These are phyloP conservation scores for Yoshiicerus persimilis DNA, from an alignment of 1,140 invertebrate genomes.

Conservation along the genomic window DNA sequence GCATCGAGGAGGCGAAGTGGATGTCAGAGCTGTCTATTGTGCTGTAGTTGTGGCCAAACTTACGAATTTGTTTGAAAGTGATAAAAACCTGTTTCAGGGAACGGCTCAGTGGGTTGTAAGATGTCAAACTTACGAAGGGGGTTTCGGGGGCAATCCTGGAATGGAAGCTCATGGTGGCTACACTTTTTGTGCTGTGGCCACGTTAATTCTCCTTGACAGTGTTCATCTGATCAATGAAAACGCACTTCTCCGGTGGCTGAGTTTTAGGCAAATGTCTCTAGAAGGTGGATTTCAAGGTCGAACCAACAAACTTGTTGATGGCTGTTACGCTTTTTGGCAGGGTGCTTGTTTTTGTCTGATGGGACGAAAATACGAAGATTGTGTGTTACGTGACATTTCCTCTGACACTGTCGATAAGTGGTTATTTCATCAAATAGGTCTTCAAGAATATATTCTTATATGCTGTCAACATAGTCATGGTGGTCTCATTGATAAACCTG, in stretches of 20 bases:
- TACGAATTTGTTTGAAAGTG: conserved; percentile 72
- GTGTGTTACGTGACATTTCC: not conserved
- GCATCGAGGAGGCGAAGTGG: conserved; percentile 91
- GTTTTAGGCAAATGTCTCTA: conserved; percentile 83
- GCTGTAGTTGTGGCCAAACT: conserved; percentile 84
- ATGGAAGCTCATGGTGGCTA: conserved; percentile 99
- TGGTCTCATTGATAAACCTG: conserved; percentile 95
- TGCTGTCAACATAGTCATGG: conserved; percentile 88
- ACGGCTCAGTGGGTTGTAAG: conserved; percentile 87
- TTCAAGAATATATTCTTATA: conserved; percentile 92
- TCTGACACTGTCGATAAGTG: conserved; percentile 54
- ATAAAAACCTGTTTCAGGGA: conserved; percentile 71
- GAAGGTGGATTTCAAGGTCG: conserved; percentile 93
- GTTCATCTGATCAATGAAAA: conserved; percentile 77
- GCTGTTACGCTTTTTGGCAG: conserved; percentile 99
- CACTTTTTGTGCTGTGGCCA: conserved; percentile 92
- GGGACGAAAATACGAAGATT: conserved; percentile 45
- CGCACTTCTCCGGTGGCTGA: conserved; percentile 78
- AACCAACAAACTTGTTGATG: conserved; percentile 97
- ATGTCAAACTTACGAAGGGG: conserved; percentile 98
- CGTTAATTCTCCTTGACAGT: conserved; percentile 77
- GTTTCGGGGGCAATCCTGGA: conserved; percentile 90
- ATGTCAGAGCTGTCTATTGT: conserved; percentile 94
- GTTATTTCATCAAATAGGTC: conserved; percentile 77
- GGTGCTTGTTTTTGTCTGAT: conserved; percentile 84